These are phyloP conservation scores for Sebastes aleutianus DNA, from an alignment of 2,797 vertebrate species.

Conservation along the genomic window DNA sequence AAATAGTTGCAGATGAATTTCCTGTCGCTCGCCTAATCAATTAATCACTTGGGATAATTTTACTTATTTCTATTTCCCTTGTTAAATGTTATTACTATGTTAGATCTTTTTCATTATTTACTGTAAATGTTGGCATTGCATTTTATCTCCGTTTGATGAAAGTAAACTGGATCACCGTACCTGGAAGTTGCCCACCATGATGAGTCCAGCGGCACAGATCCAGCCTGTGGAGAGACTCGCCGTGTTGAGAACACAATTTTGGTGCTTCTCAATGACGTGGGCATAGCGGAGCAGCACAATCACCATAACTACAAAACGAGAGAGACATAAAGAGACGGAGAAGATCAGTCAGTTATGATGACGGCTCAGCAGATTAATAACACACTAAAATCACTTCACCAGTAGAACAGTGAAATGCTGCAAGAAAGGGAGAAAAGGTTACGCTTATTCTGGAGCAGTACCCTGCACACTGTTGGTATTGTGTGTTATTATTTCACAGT, in stretches of 20 bases:
- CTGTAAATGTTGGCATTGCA: not conserved
- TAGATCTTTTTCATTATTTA: not conserved
- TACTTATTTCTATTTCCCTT: not conserved
- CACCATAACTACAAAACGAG: slow-evolving; percentile 81
- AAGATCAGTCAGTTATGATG: not conserved
- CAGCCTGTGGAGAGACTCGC: slow-evolving; percentile 89
- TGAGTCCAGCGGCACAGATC: slow-evolving; percentile 91
- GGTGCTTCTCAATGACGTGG: slow-evolving; percentile 87
- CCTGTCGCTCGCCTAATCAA: too few relatives aligned
- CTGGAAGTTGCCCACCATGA: slow-evolving; percentile 93
- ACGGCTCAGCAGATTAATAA: not conserved
- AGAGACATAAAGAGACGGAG: not conserved
- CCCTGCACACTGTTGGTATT: not conserved
- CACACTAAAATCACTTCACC: not conserved
- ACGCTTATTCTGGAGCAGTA: slow-evolving; percentile 12
- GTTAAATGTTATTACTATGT: not conserved
- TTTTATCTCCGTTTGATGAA: not conserved
- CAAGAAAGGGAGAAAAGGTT: not conserved
- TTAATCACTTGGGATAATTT: not conserved
- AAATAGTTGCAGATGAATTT: not conserved
- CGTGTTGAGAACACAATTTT: slow-evolving; percentile 89
- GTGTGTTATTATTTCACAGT: not conserved
- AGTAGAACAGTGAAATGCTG: not conserved
- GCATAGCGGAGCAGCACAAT: slow-evolving; percentile 89
- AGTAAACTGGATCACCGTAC: slow-evolving; percentile 57